phyloP scores from a whole-genome alignment of 2,113 vertebrate genomes.

The Erinaceus europaeus region DNA sequence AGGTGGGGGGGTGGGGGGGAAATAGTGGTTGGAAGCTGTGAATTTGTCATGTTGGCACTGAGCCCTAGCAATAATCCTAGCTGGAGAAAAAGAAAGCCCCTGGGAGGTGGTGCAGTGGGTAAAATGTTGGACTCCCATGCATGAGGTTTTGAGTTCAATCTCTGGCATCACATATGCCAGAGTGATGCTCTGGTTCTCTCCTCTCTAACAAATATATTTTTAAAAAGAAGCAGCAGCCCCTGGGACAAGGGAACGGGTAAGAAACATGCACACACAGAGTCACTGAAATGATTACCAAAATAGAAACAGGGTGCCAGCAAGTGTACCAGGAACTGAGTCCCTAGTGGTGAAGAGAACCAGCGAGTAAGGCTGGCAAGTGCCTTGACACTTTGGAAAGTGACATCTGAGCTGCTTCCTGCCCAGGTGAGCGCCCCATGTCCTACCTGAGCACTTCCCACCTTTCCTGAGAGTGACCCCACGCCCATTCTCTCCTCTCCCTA shows the following conservation, averaged over 20 bases:
- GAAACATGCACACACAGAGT: constrained; percentile 45
- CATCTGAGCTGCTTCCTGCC: not conserved
- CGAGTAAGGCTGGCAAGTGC: constrained; percentile 28
- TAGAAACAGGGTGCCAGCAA: constrained; percentile 58
- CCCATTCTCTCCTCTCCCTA: not conserved
- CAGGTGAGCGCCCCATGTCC: not conserved
- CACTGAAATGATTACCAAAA: constrained; percentile 63
- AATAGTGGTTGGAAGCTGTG: too few relatives aligned
- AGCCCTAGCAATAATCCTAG: too few relatives aligned
- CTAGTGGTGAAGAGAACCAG: constrained; percentile 32
- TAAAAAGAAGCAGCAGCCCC: constrained; percentile 50
- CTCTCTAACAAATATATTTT: too few relatives aligned
- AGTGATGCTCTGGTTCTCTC: too few relatives aligned
- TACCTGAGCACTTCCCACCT: not conserved
- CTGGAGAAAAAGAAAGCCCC: too few relatives aligned
- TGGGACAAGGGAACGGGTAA: constrained; percentile 24
- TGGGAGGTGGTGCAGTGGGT: too few relatives aligned
- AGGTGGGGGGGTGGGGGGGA: too few relatives aligned
- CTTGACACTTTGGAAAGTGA: not conserved
- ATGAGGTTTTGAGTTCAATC: too few relatives aligned
- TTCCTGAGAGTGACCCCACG: constrained; percentile 1
- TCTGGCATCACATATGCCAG: too few relatives aligned
- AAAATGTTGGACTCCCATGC: too few relatives aligned
- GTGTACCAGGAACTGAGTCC: constrained; percentile 44
- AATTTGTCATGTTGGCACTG: too few relatives aligned